Evolutionary conservation across 2,797 vertebrate species (phyloP), one percentile per base, ranked within the genome.

Genomic region (Apogon hyalosoma): DNA sequence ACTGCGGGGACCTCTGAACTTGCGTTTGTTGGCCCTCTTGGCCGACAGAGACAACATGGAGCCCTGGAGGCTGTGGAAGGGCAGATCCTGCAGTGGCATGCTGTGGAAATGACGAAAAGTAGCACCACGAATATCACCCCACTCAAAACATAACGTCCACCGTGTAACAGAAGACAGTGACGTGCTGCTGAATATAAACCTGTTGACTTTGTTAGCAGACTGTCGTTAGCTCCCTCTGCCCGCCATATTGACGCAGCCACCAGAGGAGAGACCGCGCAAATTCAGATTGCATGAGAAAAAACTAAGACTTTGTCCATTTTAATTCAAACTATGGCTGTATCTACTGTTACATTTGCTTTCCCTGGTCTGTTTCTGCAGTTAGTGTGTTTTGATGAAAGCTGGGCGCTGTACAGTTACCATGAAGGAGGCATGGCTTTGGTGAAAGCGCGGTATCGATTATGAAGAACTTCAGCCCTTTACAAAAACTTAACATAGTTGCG

Each of bases 41-140:
- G 90, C 78, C 90, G 24, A 28, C 24, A 92, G 88, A 63, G 90
- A 90, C 91, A 93, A 83, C 7, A 90, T 81, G 69, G 95, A 93
- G 50, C 85, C 88, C 36, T 87, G 79, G 11, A 94, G 84, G 75
- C 57, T 84, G 1, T 91, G 78, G 59, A 92, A 89, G 0, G 94
- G 91, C 60, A 95, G 90, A 41, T 96, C 95, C 83, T 93, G 94
- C 73, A 98, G 92, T 2, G 94, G 93, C 75, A 93, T 80, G 63
- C 66, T 84, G 79, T 11, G 3, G 36, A 15, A 36, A 4, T 8
- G 4, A 46, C 9, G 15, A 38, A 33, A 28, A 14, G 2, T 13
- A 56, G 21, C 6, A 28, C 24, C 24, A 6, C 24, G 5, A 28
- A 3, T 6, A 28, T 28, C 24, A 28, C 24, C 24, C 24, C 24